Evolutionary conservation across 1,140 invertebrate species (phyloP), one percentile per base, ranked within the genome.

Genomic region (Nymphalis io): DNA sequence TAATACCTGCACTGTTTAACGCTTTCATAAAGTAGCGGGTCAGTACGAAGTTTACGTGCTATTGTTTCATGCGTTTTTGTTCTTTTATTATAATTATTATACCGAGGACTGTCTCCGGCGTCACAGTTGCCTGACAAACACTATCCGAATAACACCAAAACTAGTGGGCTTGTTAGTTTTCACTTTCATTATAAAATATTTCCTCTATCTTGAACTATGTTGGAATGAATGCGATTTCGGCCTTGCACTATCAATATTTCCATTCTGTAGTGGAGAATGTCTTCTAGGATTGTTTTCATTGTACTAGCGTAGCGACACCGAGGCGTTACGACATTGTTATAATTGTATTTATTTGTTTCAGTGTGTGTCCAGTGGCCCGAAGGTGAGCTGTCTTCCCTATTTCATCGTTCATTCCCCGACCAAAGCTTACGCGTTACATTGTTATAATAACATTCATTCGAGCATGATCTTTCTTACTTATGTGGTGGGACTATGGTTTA

Each of bases 281-380:
- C 79, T 82, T 82, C 71, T 87, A 88, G 86, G 84, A 81, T 65
- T 81, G 78, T 87, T 74, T 81, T 88, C 62, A 82, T 79, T 86
- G 81, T 86, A 68, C 74, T 89, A 86, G 83, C 62, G 65, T 81
- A 81, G 58, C 20, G 16, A 66, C n/a, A 59, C 16, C 39, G 10
- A 58, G 58, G 18, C 1, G 57, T 33, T 21, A 27, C 27, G 39
- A 39, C 0, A 46, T 46, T 51, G 23, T 67, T 57, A 72, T 66
- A 39, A 44, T 20, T 48, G 44, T 33, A 0, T 55, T 72, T 75
- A 91, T 91, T 90, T 95, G 94, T 95, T 95, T 85, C 95, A 95
- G 96, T 97, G 87, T 96, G 95, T 93, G 95, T 96, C 87, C 96
- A 96, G 91, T 97, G 96, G 96, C 95, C 96, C 79, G 95, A 96